phyloP scores from a whole-genome alignment of 2,113 vertebrate species.

The Mirza zaza region DNA sequence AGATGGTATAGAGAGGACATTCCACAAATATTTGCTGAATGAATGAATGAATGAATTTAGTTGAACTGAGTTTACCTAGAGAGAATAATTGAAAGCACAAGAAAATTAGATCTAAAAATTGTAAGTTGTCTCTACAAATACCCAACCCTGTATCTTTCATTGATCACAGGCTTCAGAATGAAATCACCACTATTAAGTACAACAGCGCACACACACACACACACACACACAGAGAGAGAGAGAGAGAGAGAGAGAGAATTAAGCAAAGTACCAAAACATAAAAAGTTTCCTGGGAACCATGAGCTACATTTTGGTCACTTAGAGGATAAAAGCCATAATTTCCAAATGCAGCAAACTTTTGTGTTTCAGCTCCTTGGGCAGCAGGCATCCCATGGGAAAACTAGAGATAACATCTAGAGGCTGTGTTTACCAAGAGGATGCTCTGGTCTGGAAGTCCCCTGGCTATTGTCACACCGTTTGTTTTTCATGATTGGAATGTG shows the following conservation, averaged over 20 bases:
- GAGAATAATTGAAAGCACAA: neutral
- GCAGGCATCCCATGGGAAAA: neutral
- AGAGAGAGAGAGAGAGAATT: neutral
- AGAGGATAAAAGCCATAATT: neutral
- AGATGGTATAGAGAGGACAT: neutral
- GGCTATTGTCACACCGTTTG: conserved; percentile 44
- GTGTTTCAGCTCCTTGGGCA: neutral
- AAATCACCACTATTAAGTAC: neutral
- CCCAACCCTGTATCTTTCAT: neutral
- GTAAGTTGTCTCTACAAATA: neutral
- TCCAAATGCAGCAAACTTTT: neutral
- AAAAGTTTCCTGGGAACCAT: neutral
- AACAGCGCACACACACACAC: too few species aligned
- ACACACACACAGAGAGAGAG: too few species aligned
- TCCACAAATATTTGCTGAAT: neutral
- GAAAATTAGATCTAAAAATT: conserved; percentile 10
- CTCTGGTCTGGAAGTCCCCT: neutral
- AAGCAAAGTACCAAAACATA: neutral
- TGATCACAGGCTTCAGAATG: neutral
- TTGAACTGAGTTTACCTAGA: neutral
- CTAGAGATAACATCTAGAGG: neutral
- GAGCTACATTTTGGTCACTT: neutral
- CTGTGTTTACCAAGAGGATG: conserved; percentile 20
- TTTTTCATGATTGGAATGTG: conserved; percentile 51
- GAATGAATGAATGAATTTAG: neutral